phyloP scores from a whole-genome alignment of 2,888 invertebrate genomes.

The Lasioglossum morio region DNA sequence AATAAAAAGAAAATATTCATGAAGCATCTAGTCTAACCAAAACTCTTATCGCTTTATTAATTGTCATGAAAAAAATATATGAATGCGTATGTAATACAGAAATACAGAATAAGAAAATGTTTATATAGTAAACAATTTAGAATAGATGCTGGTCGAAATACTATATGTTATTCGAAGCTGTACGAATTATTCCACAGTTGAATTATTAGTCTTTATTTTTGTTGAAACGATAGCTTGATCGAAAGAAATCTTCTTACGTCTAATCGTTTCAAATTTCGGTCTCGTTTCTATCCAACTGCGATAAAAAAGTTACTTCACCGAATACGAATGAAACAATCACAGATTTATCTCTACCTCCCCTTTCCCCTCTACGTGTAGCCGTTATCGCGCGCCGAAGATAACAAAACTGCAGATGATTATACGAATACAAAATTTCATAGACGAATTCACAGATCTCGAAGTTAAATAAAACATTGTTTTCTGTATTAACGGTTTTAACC shows the following conservation, averaged over 20 bases:
- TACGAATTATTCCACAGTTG: constrained; percentile 29
- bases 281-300: constrained; percentile 12
- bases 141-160: constrained; percentile 35
- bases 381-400: constrained; percentile 36
- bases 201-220: constrained; percentile 40
- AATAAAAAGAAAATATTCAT: constrained; percentile 36
- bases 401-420: not conserved
- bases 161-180: constrained; percentile 20
- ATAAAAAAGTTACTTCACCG: constrained; percentile 25
- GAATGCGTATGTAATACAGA: constrained; percentile 54
- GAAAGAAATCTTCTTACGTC: constrained; percentile 4
- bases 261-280: constrained; percentile 9
- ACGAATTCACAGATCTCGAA: not conserved
- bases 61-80: constrained; percentile 59
- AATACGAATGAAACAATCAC: constrained; percentile 58
- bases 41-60: constrained; percentile 67
- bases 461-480: not conserved
- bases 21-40: constrained; percentile 48
- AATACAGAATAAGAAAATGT: constrained; percentile 61
- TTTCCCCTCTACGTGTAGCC: constrained; percentile 34
- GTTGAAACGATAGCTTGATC: not conserved
- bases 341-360: constrained; percentile 51
- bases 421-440: not conserved
- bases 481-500: not conserved
- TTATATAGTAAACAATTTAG: constrained; percentile 62